These are phyloP conservation scores for Hippoglossus stenolepis DNA, from an alignment of 2,113 vertebrate genomes.

Conservation along the genomic window DNA sequence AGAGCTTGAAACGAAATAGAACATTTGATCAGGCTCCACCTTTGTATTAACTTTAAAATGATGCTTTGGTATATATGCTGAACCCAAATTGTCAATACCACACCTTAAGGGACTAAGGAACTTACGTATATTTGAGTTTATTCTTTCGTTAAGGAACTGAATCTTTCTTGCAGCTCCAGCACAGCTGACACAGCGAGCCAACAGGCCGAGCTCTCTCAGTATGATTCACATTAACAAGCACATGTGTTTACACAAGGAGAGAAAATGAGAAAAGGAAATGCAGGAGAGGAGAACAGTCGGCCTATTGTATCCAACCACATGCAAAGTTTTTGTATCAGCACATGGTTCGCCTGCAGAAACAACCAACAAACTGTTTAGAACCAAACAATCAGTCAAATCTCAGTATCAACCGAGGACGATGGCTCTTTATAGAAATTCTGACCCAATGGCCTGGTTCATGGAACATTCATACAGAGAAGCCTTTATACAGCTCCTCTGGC, in stretches of 20 bases:
- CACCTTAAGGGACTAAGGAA: not conserved
- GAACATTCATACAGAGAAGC: slow-evolving; percentile 35
- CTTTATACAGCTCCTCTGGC: slow-evolving; percentile 52
- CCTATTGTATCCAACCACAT: slow-evolving; percentile 59
- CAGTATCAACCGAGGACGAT: slow-evolving; percentile 24
- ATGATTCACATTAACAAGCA: slow-evolving; percentile 49
- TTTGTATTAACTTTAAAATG: no score
- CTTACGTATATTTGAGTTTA: not conserved
- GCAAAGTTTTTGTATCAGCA: slow-evolving; percentile 58
- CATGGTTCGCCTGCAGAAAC: slow-evolving; percentile 63
- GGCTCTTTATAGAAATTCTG: slow-evolving; percentile 44
- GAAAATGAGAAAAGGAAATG: slow-evolving; percentile 47
- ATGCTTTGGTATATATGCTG: no score
- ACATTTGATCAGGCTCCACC: no score
- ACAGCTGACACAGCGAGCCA: slow-evolving; percentile 11
- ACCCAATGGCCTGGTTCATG: slow-evolving; percentile 43
- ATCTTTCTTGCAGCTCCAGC: not conserved
- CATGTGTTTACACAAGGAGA: slow-evolving; percentile 57
- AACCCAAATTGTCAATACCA: no score
- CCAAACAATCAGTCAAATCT: slow-evolving; percentile 43
- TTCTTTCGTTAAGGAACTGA: not conserved
- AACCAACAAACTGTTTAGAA: slow-evolving; percentile 54
- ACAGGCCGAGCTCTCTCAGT: slow-evolving; percentile 15
- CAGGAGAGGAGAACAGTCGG: slow-evolving; percentile 60
- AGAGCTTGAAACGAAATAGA: not conserved